Evolutionary conservation across 2,888 invertebrate genomes (phyloP).

Genomic region (Digitonthophagus gazella): DNA sequence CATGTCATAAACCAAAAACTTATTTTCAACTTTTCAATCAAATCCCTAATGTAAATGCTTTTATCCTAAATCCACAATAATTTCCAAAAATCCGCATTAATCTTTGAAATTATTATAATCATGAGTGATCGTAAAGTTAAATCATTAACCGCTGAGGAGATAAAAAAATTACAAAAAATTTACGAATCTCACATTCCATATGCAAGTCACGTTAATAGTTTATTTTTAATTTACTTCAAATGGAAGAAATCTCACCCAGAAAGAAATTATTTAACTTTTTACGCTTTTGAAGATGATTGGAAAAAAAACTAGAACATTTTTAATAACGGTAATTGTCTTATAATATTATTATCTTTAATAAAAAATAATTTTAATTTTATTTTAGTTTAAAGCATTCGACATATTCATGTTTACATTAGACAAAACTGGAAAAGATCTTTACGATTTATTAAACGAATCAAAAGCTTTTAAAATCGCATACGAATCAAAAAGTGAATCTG

Average conservation of each 20-base stretch:
- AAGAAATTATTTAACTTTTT: conserved; percentile 17
- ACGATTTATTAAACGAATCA: background rate
- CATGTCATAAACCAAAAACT: no score
- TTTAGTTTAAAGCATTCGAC: conserved; percentile 4
- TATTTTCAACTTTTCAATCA: no score
- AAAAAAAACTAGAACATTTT: conserved; percentile 20
- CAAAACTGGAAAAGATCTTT: conserved; percentile 2
- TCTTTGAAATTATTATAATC: no score
- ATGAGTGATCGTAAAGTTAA: background rate
- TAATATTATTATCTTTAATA: no score
- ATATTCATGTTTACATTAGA: conserved; percentile 8
- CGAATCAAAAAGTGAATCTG: background rate
- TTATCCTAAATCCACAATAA: no score
- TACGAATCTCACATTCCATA: conserved; percentile 19
- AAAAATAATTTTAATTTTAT: background rate
- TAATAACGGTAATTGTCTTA: conserved; percentile 15
- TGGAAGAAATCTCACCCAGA: conserved; percentile 19
- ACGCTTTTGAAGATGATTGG: conserved; percentile 21
- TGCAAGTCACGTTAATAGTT: conserved; percentile 19
- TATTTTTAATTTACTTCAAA: conserved; percentile 21
- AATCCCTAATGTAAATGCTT: no score
- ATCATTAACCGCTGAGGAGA: background rate
- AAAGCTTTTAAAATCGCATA: background rate
- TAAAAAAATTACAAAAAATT: conserved; percentile 18
- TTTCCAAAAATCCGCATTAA: no score